Conservation (phyloP, 2,888 invertebrate species). For the Dolomedes plantarius region DNA sequence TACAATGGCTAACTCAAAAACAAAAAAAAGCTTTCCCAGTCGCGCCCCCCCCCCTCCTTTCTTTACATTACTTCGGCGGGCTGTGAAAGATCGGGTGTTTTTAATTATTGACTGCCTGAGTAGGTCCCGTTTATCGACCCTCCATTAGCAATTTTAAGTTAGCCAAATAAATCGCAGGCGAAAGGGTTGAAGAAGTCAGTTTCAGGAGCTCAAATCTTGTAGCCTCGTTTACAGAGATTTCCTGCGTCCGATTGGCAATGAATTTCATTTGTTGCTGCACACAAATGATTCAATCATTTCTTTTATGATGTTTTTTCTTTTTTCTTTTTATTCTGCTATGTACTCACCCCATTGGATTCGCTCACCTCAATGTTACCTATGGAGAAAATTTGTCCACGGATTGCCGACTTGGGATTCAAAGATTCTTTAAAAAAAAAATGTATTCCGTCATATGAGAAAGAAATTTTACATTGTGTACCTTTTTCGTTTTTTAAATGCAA, state of each 20-base stretch:
- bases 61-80: neutral
- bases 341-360: too few relatives aligned
- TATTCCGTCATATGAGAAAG: too few relatives aligned
- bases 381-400: too few relatives aligned
- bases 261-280: neutral
- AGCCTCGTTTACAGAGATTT: neutral
- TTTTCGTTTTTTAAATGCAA: too few relatives aligned
- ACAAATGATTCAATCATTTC: too few relatives aligned
- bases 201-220: neutral
- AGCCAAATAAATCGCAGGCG: neutral
- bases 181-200: neutral
- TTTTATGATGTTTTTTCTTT: too few relatives aligned
- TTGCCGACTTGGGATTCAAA: too few relatives aligned
- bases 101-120: neutral
- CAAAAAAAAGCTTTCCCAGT: neutral
- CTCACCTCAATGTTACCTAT: too few relatives aligned
- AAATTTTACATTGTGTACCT: too few relatives aligned
- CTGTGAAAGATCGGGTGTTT: too few relatives aligned
- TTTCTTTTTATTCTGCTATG: too few relatives aligned
- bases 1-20: neutral
- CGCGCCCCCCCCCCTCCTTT: neutral
- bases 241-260: neutral
- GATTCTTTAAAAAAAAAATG: too few relatives aligned
- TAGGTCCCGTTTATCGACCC: neutral
- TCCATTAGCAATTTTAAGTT: neutral